A percentile compares a stretch with the other conserved stretches of the same genome.
phyloP scores from a whole-genome alignment of 1,140 invertebrate genomes.

The Probaryconus sp. region DNA sequence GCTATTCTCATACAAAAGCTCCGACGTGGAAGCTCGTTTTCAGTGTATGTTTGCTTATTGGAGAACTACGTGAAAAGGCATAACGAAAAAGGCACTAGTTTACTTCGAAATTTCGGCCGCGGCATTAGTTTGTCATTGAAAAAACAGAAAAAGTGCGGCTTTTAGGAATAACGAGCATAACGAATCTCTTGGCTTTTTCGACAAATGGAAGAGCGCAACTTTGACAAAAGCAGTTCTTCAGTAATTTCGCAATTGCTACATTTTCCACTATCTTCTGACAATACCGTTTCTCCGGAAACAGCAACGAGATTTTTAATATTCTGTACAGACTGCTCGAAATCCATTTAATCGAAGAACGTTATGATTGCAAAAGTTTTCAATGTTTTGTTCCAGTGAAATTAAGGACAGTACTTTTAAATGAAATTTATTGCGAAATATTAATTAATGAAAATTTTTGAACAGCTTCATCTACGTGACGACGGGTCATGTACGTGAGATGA shows the following conservation, averaged over 20 bases:
- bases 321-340: too few relatives aligned
- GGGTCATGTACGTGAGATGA: constrained; percentile 57
- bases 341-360: too few relatives aligned
- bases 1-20: constrained; percentile 36
- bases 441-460: constrained; percentile 53
- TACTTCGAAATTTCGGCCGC: constrained; percentile 14
- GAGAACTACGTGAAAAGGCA: constrained; percentile 18
- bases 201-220: background rate
- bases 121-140: constrained; percentile 28
- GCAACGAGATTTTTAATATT: too few relatives aligned
- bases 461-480: constrained; percentile 56
- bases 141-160: constrained; percentile 3
- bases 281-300: too few relatives aligned
- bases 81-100: constrained; percentile 14
- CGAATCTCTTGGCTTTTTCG: background rate
- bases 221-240: background rate
- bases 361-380: too few relatives aligned
- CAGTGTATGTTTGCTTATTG: constrained; percentile 36
- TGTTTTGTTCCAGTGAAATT: too few relatives aligned
- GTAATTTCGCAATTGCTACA: constrained; percentile 2
- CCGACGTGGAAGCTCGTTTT: constrained; percentile 18
- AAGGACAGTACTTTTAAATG: too few relatives aligned
- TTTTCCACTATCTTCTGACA: too few relatives aligned
- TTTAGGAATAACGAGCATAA: constrained; percentile 16
- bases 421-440: too few relatives aligned